Evolutionary conservation across 2,113 vertebrate species (phyloP), one percentile per base, ranked within the genome.

Genomic region (Carettochelys insculpta): DNA sequence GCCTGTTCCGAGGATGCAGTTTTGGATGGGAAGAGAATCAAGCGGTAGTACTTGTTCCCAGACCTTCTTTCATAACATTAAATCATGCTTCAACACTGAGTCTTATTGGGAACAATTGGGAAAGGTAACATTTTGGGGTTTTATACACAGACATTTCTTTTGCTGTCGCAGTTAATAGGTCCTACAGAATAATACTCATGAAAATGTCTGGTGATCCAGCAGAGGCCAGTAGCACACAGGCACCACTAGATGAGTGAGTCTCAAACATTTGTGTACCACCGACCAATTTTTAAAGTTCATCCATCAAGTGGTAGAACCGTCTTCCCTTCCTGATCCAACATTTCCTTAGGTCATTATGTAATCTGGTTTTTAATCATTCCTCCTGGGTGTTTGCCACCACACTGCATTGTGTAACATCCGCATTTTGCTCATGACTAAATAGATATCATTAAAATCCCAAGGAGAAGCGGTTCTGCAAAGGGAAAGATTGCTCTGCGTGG

Each of bases 111-210:
- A 83, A 77, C n/a, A n/a, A 83, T 43, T 45, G 79, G 47, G 24
- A 93, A 81, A 85, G 11, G n/a, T 78, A 43, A 52, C 14, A 31
- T 71, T 88, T 93, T 85, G 77, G 79, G n/a, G 31, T 56, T 0
- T 56, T 8, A 0, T 27, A 53, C 82, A 61, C 3, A 89, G 78
- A 47, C 65, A 92, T 80, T 12, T 31, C 14, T 61, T 43, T 51
- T 53, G 80, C 2, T 1, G 14, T 0, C 3, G 51, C 0, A 4
- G 90, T n/a, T 76, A 58, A 75, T 82, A 79, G 77, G 78, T 53
- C 29, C 34, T 76, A 41, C 1, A n/a, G 16, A 75, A 51, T 0
- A 0, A 84, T 47, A 58, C 13, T 24, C 0, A 0, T 10, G 85
- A 45, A 43, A n/a, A 82, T 68, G 20, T 11, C 38, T 11, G 61